Base-by-base conservation (phyloP, 2,888 invertebrate species). In the Venusia cambrica region DNA sequence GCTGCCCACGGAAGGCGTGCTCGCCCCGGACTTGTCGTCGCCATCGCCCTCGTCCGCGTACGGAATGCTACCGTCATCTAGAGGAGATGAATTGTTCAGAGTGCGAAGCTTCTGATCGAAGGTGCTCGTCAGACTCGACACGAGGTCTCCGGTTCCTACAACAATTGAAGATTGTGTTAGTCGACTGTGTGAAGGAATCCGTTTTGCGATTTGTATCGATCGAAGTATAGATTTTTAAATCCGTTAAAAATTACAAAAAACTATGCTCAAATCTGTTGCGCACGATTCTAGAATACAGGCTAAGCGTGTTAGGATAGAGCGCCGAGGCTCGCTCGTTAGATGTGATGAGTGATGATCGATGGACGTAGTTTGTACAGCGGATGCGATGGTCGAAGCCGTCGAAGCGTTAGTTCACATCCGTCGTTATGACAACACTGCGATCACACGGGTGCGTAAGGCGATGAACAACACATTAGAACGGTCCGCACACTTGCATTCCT, bases 21-120 rank as follows among this genome's bases (percentile, higher is more conserved):
- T 64, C 44, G 51, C 67, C 52, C 61, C 62, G 29, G 74, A 73
- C 65, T 73, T 70, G 62, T 72, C 76, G 43, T 58, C 27, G 30
- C 20, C 20, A 5, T 20, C 18, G 9, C 7, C 60, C 16, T 38
- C 65, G 48, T 62, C 65, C 51, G 90, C 92, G 79, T 89, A 93
- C 31, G 92, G 92, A 70, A 92, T 91, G 84, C 91, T 91, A 66
- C 91, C 91, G 75, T 90, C 90, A 68, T 88, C 89, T 22, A 90
- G 88, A 57, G 90, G 90, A 38, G 91, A 90, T 37, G 92, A 89
- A 80, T 90, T 92, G 67, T 93, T 90, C 61, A 93, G 76, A 60
- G 92, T 91, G 57, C 92, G 91, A 78, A 94, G 89, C 76, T 95
- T 95, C 67, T 93, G 92, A 73, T 96, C 95, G 78, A 95, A 92